A percentile compares a stretch with the other conserved stretches of the same genome.
phyloP scores from a whole-genome alignment of 2,888 invertebrate species.

The Escarpia spicata region DNA sequence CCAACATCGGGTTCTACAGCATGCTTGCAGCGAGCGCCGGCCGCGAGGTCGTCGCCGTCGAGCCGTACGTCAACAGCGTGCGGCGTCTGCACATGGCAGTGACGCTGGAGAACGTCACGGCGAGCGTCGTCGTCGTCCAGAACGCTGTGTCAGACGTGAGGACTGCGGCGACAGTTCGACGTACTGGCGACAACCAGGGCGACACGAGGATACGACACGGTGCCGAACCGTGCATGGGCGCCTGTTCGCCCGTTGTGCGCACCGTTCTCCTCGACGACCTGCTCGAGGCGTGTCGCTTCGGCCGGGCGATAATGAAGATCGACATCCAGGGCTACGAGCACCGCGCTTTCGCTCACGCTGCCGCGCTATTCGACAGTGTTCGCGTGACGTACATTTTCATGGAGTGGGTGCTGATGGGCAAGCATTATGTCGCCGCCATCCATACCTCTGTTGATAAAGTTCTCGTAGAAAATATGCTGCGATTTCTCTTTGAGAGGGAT shows the following conservation, averaged over 20 bases:
- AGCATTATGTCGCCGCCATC: conserved; percentile 23
- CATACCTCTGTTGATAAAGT: conserved; percentile 30
- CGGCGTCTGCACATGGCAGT: conserved; percentile 36
- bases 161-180: conserved; percentile 27
- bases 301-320: conserved; percentile 31
- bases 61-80: conserved; percentile 37
- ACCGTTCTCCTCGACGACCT: conserved; percentile 44
- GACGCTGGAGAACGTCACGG: conserved; percentile 26
- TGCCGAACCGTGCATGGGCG: conserved; percentile 36
- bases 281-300: conserved; percentile 22
- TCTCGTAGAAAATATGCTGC: conserved; percentile 39
- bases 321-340: conserved; percentile 44
- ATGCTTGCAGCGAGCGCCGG: conserved; percentile 40
- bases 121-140: conserved; percentile 20
- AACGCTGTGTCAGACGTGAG: conserved; percentile 38
- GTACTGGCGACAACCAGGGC: conserved; percentile 44
- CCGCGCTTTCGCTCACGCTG: conserved; percentile 37
- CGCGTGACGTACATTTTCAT: conserved; percentile 41
- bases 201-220: conserved; percentile 38
- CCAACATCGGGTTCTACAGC: conserved; percentile 46
- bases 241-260: conserved; percentile 39
- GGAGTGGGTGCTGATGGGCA: conserved; percentile 44
- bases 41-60: conserved; percentile 41
- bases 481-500: conserved; percentile 27
- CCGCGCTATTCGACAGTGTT: conserved; percentile 34